Base-by-base conservation (phyloP, 1,140 invertebrate genomes). In the Neotoxoptera formosana region DNA sequence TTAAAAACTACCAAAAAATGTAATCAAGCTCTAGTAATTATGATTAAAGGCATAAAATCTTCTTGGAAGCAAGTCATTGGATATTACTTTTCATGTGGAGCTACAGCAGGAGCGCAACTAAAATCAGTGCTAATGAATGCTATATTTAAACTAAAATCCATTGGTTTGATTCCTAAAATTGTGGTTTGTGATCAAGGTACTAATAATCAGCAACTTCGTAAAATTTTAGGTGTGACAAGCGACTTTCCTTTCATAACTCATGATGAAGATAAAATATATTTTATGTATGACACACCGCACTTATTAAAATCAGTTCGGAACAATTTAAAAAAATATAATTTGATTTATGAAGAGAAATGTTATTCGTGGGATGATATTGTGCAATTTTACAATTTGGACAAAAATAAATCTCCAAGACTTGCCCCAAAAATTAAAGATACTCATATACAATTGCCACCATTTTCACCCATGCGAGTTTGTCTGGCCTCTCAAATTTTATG, bases 91-190 rank as follows among this genome's bases (percentile, higher is more conserved):
- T n/a, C n/a, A 76, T n/a, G n/a, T 76, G 30, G 67, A 34, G 30
- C 67, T n/a, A 34, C n/a, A n/a, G 25, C 67, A 76, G 67, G 67
- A 30, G 25, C 6, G 30, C 30, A 76, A n/a, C n/a, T 76, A 34
- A 76, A 76, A 76, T n/a, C 67, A 30, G 17, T 76, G n/a, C 30
- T 76, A 76, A 76, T 76, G n/a, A 17, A 76, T 76, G 4, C 14
- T n/a, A 76, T 76, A 76, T n/a, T 76, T n/a, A 76, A 76, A 76
- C n/a, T 76, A 76, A 76, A 76, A 76, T 76, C 67, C 14, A 76
- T 34, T 76, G 67, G 67, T 4, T 76, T 76, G n/a, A 76, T 76
- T n/a, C 67, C 67, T 34, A 76, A 76, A 76, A 34, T 76, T n/a
- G n/a, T 76, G 30, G n/a, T 76, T 76, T 76, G n/a, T 76, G 67